These are phyloP conservation scores for Dicaeum eximium DNA, from an alignment of 2,113 vertebrate species.

Conservation along the genomic window DNA sequence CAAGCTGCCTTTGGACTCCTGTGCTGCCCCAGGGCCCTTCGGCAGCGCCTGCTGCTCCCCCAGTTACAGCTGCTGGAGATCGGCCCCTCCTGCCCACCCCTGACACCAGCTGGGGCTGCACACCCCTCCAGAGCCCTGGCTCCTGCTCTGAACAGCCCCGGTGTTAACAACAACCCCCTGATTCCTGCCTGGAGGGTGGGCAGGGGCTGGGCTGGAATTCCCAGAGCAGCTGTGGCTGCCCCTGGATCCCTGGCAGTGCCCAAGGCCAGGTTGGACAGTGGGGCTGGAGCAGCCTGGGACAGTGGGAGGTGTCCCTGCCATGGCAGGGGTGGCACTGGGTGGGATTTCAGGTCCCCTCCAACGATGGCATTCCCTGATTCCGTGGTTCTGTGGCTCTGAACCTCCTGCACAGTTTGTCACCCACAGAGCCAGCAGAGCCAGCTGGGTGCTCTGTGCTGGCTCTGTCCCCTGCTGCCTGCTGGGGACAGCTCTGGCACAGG, in stretches of 20 bases:
- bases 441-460: background rate
- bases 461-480: background rate
- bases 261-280: background rate
- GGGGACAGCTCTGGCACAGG: background rate
- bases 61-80: background rate
- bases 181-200: too few species aligned
- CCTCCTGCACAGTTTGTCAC: background rate
- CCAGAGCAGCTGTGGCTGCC: background rate
- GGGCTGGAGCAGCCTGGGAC: background rate
- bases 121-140: background rate
- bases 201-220: too few species aligned
- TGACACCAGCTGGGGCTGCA: too few species aligned
- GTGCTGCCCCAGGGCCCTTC: background rate
- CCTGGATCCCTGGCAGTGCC: background rate
- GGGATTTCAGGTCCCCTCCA: fast-evolving
- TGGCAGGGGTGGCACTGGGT: fast-evolving
- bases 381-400: background rate
- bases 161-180: too few species aligned
- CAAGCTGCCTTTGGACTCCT: background rate
- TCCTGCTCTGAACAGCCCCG: background rate
- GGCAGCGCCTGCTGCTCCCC: fast-evolving
- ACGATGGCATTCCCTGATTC: fast-evolving
- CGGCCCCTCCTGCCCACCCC: background rate
- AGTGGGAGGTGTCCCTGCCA: background rate
- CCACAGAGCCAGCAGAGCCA: background rate